Evolutionary conservation across 2,797 vertebrate species (phyloP).

Genomic region (Lemur catta): DNA sequence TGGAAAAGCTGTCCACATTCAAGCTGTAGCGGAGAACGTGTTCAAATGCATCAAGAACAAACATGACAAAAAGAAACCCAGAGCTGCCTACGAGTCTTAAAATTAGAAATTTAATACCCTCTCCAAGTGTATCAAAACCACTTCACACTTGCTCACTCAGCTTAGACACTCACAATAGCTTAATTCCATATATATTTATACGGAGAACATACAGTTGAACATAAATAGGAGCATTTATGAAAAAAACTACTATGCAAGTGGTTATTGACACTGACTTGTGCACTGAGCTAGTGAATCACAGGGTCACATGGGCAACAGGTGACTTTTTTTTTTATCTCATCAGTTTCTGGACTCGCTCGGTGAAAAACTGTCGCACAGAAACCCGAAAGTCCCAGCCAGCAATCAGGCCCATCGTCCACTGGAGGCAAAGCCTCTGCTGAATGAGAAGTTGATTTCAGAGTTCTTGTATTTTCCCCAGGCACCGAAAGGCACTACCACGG

Average conservation of each 20-base stretch:
- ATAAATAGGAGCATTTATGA: conserved; percentile 20
- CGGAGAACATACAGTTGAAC: not conserved
- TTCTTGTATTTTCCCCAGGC: conserved; percentile 96
- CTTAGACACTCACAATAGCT: not conserved
- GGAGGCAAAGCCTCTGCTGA: conserved; percentile 96
- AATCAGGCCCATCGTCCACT: conserved; percentile 95
- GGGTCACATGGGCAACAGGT: conserved; percentile 50
- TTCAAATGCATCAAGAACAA: conserved; percentile 30
- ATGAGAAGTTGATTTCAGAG: conserved; percentile 92
- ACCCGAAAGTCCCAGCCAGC: not conserved
- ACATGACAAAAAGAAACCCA: conserved; percentile 23
- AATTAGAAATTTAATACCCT: conserved; percentile 6
- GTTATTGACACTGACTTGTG: conserved; percentile 51
- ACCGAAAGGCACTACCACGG: conserved; percentile 95
- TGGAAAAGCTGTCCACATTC: not conserved
- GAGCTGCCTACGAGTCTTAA: conserved; percentile 55
- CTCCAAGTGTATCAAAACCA: not conserved
- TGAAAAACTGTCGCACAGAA: conserved; percentile 43
- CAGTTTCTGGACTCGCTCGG: conserved; percentile 37
- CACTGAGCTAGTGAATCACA: conserved; percentile 54
- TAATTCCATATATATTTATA: not conserved
- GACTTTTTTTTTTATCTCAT: conserved; percentile 30
- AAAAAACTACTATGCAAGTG: conserved; percentile 13
- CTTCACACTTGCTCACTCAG: not conserved
- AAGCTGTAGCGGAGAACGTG: not conserved